Evolutionary conservation across 1,140 invertebrate species (phyloP), one percentile per base, ranked within the genome.

Genomic region (Araneus ventricosus): DNA sequence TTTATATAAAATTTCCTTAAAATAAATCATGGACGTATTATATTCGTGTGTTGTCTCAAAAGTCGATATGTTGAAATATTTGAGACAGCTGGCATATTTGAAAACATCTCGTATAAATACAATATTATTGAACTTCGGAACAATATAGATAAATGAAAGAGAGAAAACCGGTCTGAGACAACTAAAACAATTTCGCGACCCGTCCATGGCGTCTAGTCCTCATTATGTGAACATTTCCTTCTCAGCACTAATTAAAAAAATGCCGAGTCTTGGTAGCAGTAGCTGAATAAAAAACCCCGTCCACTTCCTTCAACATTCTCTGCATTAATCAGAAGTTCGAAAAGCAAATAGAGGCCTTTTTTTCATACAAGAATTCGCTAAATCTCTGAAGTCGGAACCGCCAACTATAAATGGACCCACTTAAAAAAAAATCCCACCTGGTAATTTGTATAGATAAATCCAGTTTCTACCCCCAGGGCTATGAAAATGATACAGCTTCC

Each of bases 381-480:
- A 75, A n/a, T 52, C 88, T 89, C 41, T 75, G 14, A 89, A 75
- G 87, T 89, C 34, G 67, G 45, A 89, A 89, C 39, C 63, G 67
- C 59, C 88, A 89, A 57, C 88, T 89, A 89, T 67, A 89, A 89
- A 89, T 79, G 67, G 41, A 67, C 41, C 41, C 67, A 70, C 52
- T 89, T 34, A n/a, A 59, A 89, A 89, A 89, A 89, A 79, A 45
- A n/a, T 89, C 37, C 10, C 70, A 75, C 67, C 27, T n/a, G 27
- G 41, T 89, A 45, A 89, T 89, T 89, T 89, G 88, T 89, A 67
- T 79, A 89, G 63, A 67, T 89, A 89, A 89, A 89, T 89, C 87
- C 88, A 52, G 88, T 75, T 79, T 89, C 45, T 67, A n/a, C 45
- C 88, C 88, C 45, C 41, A 89, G 41, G 67, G 67, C 67, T 30